phyloP scores from a whole-genome alignment of 2,113 vertebrate species.

The Platysternon megacephalum region DNA sequence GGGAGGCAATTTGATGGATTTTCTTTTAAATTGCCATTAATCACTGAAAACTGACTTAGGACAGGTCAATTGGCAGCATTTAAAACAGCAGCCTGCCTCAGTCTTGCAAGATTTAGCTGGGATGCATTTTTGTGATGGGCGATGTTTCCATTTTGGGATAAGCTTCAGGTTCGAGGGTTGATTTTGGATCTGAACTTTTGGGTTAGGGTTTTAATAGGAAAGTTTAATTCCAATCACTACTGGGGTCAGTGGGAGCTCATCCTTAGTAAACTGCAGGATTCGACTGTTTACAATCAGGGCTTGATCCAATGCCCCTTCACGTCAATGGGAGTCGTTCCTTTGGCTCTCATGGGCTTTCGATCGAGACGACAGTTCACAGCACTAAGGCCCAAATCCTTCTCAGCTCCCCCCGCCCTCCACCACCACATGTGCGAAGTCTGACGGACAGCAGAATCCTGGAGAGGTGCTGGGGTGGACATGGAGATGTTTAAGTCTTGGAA shows the following conservation, averaged over 20 bases:
- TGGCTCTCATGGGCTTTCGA: neutral
- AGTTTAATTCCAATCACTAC: fast-evolving
- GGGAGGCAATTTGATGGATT: fast-evolving
- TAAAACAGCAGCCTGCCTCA: neutral
- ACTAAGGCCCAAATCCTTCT: neutral
- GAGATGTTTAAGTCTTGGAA: neutral
- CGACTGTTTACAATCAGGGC: neutral
- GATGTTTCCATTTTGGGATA: neutral
- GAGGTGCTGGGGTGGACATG: neutral
- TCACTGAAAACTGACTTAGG: neutral
- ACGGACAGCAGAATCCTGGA: neutral
- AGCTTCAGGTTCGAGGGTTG: neutral
- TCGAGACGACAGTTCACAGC: fast-evolving
- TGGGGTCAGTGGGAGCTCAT: neutral
- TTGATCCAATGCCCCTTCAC: neutral
- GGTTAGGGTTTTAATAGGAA: no score
- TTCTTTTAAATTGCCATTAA: neutral
- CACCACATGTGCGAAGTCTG: neutral
- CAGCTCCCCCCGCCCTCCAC: no score
- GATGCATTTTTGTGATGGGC: neutral
- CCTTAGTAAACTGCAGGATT: neutral
- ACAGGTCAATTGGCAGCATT: fast-evolving
- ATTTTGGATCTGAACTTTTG: neutral
- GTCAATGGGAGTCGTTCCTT: neutral
- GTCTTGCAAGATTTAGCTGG: neutral